Conservation (phyloP, 2,888 invertebrate species). For the Amiota mariae region DNA sequence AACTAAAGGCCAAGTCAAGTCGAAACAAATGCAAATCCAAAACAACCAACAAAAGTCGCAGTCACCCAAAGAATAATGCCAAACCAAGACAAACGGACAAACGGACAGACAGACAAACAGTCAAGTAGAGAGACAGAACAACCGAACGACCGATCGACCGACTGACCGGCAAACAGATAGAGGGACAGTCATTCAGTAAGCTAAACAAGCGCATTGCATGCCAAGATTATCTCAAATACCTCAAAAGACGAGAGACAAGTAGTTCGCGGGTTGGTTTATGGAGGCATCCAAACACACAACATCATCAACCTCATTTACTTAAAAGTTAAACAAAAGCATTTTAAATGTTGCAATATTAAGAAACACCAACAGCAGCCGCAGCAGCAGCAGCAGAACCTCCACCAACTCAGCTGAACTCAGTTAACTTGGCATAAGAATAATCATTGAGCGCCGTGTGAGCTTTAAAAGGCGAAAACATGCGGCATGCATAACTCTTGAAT, state of each 20-base stretch:
- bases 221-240: constrained; percentile 25
- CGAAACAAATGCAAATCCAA: constrained; percentile 34
- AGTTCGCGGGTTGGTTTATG: background rate
- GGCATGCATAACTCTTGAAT: constrained; percentile 13
- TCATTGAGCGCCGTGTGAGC: constrained; percentile 14
- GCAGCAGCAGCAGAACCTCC: constrained; percentile 33
- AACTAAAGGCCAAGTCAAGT: constrained; percentile 31
- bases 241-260: background rate
- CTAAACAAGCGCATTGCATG: constrained; percentile 19
- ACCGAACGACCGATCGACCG: no score
- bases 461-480: constrained; percentile 23
- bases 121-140: constrained; percentile 35
- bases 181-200: constrained; percentile 44
- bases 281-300: background rate
- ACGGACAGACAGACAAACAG: constrained; percentile 33
- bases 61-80: constrained; percentile 26
- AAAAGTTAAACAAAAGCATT: constrained; percentile 64
- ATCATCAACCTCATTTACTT: constrained; percentile 54
- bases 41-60: constrained; percentile 14
- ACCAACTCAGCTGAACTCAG: background rate
- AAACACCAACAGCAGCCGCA: constrained; percentile 37
- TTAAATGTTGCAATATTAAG: constrained; percentile 60
- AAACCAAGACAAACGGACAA: constrained; percentile 31
- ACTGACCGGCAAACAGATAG: constrained; percentile 46
- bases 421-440: background rate